Evolutionary conservation across 2,113 vertebrate genomes (phyloP).

Genomic region (Podarcis raffonei): DNA sequence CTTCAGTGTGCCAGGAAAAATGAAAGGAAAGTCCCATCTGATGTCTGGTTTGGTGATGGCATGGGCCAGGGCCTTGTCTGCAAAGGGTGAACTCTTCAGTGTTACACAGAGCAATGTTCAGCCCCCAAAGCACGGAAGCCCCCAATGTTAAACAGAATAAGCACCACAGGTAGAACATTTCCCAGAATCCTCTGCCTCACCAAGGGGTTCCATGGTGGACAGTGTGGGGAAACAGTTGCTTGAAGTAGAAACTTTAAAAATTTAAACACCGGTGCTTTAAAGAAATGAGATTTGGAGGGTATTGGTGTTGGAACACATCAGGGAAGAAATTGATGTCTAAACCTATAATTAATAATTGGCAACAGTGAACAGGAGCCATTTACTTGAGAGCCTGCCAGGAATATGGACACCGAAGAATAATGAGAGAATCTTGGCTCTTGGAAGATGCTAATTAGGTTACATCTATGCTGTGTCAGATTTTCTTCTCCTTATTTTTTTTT

Average conservation of each 20-base stretch:
- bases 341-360: constrained; percentile 35
- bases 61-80: no score
- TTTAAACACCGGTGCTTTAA: background rate
- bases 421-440: background rate
- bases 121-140: background rate
- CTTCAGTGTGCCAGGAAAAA: no score
- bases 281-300: background rate
- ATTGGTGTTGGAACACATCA: background rate
- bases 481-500: background rate
- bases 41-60: no score
- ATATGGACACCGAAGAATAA: constrained; percentile 15
- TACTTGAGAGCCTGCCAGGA: constrained; percentile 1
- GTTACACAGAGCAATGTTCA: background rate
- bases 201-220: background rate
- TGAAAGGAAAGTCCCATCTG: no score
- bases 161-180: background rate
- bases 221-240: background rate
- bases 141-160: background rate
- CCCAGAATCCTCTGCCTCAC: background rate
- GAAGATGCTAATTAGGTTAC: accelerated
- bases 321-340: constrained; percentile 11
- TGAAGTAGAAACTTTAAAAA: background rate
- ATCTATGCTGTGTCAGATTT: background rate
- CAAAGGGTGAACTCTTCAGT: background rate
- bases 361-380: background rate